phyloP scores from a whole-genome alignment of 2,797 vertebrate genomes.

The Argentina silus region DNA sequence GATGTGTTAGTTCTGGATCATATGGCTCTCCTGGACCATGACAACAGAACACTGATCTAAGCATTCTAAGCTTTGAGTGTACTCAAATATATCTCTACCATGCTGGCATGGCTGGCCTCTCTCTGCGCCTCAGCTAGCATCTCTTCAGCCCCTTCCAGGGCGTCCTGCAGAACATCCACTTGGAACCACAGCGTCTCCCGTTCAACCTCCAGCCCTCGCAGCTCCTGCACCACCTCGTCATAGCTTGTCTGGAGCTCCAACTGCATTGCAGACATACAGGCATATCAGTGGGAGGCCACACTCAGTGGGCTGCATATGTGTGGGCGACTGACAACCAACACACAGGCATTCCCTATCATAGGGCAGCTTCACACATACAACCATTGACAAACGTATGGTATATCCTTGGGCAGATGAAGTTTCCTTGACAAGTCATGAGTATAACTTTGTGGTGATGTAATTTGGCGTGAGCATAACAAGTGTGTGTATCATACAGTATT shows the following conservation, averaged over 20 bases:
- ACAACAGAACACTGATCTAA: too few relatives aligned
- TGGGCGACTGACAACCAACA: neutral
- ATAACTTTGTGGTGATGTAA: too few relatives aligned
- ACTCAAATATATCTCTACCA: too few relatives aligned
- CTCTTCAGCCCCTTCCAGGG: slow-evolving; percentile 80
- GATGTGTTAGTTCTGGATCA: neutral
- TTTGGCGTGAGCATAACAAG: too few relatives aligned
- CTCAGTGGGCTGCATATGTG: too few relatives aligned
- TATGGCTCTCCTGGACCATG: too few relatives aligned
- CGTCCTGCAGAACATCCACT: slow-evolving; percentile 81
- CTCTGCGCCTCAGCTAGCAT: slow-evolving; percentile 78
- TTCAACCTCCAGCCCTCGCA: slow-evolving; percentile 77
- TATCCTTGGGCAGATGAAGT: too few relatives aligned
- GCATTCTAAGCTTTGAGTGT: too few relatives aligned
- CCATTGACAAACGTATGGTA: too few relatives aligned
- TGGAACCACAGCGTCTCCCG: slow-evolving; percentile 79
- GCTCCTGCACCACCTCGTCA: slow-evolving; percentile 76
- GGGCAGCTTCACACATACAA: too few relatives aligned
- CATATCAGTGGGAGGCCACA: neutral
- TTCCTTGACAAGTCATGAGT: too few relatives aligned
- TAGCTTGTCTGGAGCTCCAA: slow-evolving; percentile 78
- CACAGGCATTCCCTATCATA: neutral
- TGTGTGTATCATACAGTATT: too few relatives aligned
- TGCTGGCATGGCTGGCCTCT: slow-evolving; percentile 67
- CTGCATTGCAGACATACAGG: slow-evolving; percentile 52